Base-by-base conservation (phyloP, 2,797 vertebrate species). In the Acrossocheilus wenchowensis region DNA sequence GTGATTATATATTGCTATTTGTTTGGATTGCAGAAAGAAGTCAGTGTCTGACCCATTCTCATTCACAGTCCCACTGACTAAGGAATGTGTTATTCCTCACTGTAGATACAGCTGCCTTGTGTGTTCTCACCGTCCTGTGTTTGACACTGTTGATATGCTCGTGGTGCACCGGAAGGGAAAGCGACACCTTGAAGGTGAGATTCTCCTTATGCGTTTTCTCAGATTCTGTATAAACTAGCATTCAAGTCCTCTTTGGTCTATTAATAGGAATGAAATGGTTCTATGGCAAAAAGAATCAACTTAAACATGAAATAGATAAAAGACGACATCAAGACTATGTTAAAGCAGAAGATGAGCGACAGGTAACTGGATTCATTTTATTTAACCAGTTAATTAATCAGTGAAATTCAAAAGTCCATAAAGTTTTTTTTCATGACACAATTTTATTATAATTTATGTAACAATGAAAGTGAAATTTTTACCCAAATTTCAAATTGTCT, bases 141-240 rank as follows among this genome's bases (percentile, higher is more conserved):
- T 99, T 52, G 97, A 99, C 80, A 99, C 97, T 0, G 93, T 99
- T 5, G 95, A 97, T 2, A 96, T 95, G 92, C 91, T 99, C 92
- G 92, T 94, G 0, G 96, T 98, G 30, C 98, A 99, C 92, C 93
- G 98, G 23, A 95, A 95, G 0, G 97, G 98, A 80, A 98, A 95
- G 89, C 95, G 93, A 9, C 98, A 99, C 85, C 87, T 95, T 0
- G 91, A 96, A 88, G 95, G 98, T 98, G 88, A 94, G 93, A 62
- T n/a, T 78, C 15, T 7, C 3, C 36, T 2, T 62, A 17, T 66
- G 19, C 6, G 8, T 72, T 36, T 60, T 60, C 7, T 30, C 23
- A 7, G 36, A 23, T 6, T 69, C 11, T 83, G 14, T 75, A 7
- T 84, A 52, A 21, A 39, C 4, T 19, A 34, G 2, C 43, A 57